phyloP scores from a whole-genome alignment of 2,797 vertebrate species.

The Notolabrus celidotus region DNA sequence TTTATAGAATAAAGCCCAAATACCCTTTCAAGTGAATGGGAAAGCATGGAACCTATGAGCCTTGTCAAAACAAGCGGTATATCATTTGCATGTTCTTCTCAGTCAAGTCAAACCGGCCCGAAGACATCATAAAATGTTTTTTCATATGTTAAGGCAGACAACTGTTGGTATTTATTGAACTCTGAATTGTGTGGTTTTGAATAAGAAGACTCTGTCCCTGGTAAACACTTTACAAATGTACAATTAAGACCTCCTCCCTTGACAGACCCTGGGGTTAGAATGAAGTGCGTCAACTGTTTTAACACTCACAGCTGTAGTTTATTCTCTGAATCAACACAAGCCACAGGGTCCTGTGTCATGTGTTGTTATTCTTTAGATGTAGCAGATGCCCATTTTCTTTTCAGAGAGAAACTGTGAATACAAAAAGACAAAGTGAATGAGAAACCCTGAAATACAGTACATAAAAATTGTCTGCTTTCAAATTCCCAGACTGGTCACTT shows the following conservation, averaged over 20 bases:
- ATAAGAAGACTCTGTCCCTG: slow-evolving; percentile 16
- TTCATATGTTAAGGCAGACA: slow-evolving; percentile 5
- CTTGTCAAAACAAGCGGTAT: not conserved
- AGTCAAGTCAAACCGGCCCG: slow-evolving; percentile 1
- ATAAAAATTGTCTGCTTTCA: slow-evolving; percentile 10
- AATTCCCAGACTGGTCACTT: slow-evolving; percentile 13
- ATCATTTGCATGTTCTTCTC: slow-evolving; percentile 1
- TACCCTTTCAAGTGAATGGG: not conserved
- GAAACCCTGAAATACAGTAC: not conserved
- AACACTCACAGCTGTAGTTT: slow-evolving; percentile 51
- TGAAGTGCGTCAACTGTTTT: slow-evolving; percentile 25
- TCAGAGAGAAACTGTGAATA: not conserved
- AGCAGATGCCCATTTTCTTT: not conserved
- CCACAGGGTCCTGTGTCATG: slow-evolving; percentile 38
- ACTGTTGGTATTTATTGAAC: not conserved
- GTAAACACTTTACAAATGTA: not conserved
- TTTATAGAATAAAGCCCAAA: not conserved
- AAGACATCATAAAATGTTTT: slow-evolving; percentile 3
- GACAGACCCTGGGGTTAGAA: slow-evolving; percentile 20
- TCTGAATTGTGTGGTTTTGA: slow-evolving; percentile 6
- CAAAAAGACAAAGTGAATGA: not conserved
- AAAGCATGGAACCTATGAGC: too few relatives aligned
- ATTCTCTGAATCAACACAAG: slow-evolving; percentile 38
- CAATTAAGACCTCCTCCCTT: slow-evolving; percentile 6
- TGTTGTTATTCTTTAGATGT: slow-evolving; percentile 30